Evolutionary conservation across 2,888 invertebrate species (phyloP).

Genomic region (Netelia virgata): DNA sequence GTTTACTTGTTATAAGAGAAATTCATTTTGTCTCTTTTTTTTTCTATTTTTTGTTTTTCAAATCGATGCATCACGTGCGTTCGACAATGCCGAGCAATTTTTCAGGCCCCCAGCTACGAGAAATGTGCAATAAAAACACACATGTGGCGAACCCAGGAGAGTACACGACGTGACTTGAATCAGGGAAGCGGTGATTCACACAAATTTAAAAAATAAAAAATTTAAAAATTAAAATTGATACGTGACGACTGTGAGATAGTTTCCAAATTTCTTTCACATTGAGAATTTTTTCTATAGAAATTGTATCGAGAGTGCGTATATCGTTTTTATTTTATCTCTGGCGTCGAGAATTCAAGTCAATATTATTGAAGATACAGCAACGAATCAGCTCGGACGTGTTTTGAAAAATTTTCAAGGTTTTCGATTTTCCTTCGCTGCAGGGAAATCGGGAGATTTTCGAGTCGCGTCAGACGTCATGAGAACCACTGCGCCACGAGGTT

Average conservation of each 20-base stretch:
- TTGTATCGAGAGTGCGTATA: neutral
- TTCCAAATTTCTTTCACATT: neutral
- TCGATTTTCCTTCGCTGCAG: too few species aligned
- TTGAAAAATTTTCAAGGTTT: too few species aligned
- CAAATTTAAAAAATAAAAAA: neutral
- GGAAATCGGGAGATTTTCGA: too few species aligned
- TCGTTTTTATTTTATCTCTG: neutral
- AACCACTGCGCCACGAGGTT: too few species aligned
- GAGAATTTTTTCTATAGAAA: neutral
- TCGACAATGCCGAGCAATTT: neutral
- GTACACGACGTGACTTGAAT: constrained; percentile 53
- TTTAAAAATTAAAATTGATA: too few species aligned
- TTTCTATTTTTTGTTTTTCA: constrained; percentile 23
- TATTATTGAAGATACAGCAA: too few species aligned
- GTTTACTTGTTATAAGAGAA: constrained; percentile 35
- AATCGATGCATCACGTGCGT: constrained; percentile 58
- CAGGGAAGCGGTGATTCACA: constrained; percentile 5
- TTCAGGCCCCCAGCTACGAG: neutral
- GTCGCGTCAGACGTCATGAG: too few species aligned
- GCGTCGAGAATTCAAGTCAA: too few species aligned
- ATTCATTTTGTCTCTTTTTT: constrained; percentile 21
- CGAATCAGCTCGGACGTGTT: too few species aligned
- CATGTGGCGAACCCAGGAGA: constrained; percentile 22
- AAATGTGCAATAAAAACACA: constrained; percentile 37
- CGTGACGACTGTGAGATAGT: neutral